These are phyloP conservation scores for Rotaria magnacalcarata DNA, from an alignment of 2,888 invertebrate species.

Conservation along the genomic window DNA sequence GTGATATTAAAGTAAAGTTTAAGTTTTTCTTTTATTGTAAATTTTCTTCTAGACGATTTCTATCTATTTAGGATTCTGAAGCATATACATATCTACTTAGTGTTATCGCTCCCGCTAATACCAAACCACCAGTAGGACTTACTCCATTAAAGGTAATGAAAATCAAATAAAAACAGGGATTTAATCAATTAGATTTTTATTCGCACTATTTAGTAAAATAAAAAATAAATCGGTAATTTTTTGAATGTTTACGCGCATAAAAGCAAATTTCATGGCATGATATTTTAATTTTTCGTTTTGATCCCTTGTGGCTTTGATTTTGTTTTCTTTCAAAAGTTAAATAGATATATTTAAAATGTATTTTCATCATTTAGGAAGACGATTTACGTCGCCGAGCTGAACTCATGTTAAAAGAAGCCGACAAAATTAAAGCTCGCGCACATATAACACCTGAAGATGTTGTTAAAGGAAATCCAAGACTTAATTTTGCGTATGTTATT, in stretches of 20 bases:
- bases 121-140: constrained; percentile 70
- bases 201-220: background rate
- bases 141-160: constrained; percentile 72
- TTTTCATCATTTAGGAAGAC: constrained; percentile 36
- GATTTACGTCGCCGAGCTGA: constrained; percentile 70
- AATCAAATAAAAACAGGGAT: background rate
- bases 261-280: background rate
- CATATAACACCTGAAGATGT: constrained; percentile 93
- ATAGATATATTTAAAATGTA: too few relatives aligned
- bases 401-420: constrained; percentile 90
- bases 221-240: background rate
- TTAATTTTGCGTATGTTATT: constrained; percentile 73
- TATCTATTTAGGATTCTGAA: constrained; percentile 69
- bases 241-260: background rate
- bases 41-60: background rate
- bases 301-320: background rate
- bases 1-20: constrained; percentile 69
- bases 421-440: constrained; percentile 86
- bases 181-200: background rate
- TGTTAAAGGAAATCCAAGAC: constrained; percentile 88
- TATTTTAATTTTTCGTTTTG: background rate
- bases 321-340: too few relatives aligned
- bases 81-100: constrained; percentile 85
- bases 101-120: constrained; percentile 80
- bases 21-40: background rate